A percentile compares a stretch with the other conserved stretches of the same genome.
phyloP scores from a whole-genome alignment of 2,888 invertebrate genomes.

The Brachypterus glaber region DNA sequence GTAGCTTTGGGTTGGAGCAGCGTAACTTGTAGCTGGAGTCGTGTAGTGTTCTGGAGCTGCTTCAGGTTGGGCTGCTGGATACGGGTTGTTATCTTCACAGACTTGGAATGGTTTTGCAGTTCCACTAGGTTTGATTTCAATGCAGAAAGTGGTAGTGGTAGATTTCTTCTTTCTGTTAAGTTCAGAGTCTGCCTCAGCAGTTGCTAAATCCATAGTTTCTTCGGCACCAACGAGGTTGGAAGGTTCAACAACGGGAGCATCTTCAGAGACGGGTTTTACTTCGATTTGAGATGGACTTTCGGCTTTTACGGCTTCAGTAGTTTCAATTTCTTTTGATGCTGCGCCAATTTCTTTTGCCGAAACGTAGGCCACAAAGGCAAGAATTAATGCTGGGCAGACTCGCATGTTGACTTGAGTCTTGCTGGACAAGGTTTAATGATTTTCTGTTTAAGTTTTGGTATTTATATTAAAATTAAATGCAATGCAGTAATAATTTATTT shows the following conservation, averaged over 20 bases:
- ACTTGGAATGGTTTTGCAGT: conserved; percentile 38
- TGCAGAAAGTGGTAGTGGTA: conserved; percentile 41
- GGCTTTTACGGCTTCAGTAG: background rate
- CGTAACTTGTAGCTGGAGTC: conserved; percentile 17
- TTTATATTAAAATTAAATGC: too few relatives aligned
- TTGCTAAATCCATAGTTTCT: background rate
- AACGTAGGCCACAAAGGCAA: background rate
- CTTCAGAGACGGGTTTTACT: background rate
- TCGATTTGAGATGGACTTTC: too few relatives aligned
- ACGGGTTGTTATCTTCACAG: conserved; percentile 29
- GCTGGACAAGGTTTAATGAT: too few relatives aligned
- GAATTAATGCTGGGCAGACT: conserved; percentile 2
- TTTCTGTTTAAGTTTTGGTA: too few relatives aligned
- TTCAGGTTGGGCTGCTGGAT: conserved; percentile 16
- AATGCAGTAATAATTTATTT: too few relatives aligned
- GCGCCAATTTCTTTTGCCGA: background rate
- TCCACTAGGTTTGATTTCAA: conserved; percentile 39
- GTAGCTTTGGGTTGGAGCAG: conserved; percentile 13
- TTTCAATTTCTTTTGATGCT: background rate
- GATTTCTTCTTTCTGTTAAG: conserved; percentile 36
- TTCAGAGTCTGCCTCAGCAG: conserved; percentile 25
- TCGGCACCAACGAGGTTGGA: background rate
- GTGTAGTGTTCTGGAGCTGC: conserved; percentile 13
- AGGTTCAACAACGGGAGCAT: background rate
- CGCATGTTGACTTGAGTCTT: conserved; percentile 11